Conservation (phyloP, 2,888 invertebrate species). For the Drosophila stalkeri region DNA sequence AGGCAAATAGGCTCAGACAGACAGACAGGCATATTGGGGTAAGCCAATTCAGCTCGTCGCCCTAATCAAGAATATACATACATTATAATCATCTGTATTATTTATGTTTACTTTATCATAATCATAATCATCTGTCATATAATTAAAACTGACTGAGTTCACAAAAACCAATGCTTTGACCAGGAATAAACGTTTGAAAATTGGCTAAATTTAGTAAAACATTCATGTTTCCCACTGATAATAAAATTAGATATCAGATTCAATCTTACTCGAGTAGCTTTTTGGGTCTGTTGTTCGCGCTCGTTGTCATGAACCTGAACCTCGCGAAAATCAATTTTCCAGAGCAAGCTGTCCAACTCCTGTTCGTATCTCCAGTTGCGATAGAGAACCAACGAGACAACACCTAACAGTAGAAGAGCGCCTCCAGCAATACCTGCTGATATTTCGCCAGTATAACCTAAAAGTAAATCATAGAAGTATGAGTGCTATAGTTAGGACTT, state of each 20-base stretch:
- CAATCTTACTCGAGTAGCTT: constrained; percentile 82
- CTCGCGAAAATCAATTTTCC: constrained; percentile 97
- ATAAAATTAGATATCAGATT: too few relatives aligned
- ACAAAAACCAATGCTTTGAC: neutral
- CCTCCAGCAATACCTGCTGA: constrained; percentile 93
- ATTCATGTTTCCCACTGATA: too few relatives aligned
- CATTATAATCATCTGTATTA: too few relatives aligned
- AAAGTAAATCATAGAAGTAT: neutral
- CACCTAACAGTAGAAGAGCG: constrained; percentile 88
- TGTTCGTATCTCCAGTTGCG: constrained; percentile 98
- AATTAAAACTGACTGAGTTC: neutral
- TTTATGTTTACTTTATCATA: too few relatives aligned
- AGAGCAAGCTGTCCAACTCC: constrained; percentile 95
- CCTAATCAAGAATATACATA: too few relatives aligned
- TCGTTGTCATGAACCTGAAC: constrained; percentile 90
- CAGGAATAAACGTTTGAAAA: too few relatives aligned
- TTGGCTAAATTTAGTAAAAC: too few relatives aligned
- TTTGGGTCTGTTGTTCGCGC: constrained; percentile 85
- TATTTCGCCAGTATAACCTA: constrained; percentile 94
- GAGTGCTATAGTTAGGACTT: too few relatives aligned
- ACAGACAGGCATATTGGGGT: too few relatives aligned
- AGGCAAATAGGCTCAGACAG: too few relatives aligned
- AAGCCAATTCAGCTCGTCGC: too few relatives aligned
- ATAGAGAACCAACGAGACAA: constrained; percentile 92
- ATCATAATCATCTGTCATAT: neutral